These are phyloP conservation scores for Pardosa pseudoannulata DNA, from an alignment of 2,888 invertebrate genomes.

Conservation along the genomic window DNA sequence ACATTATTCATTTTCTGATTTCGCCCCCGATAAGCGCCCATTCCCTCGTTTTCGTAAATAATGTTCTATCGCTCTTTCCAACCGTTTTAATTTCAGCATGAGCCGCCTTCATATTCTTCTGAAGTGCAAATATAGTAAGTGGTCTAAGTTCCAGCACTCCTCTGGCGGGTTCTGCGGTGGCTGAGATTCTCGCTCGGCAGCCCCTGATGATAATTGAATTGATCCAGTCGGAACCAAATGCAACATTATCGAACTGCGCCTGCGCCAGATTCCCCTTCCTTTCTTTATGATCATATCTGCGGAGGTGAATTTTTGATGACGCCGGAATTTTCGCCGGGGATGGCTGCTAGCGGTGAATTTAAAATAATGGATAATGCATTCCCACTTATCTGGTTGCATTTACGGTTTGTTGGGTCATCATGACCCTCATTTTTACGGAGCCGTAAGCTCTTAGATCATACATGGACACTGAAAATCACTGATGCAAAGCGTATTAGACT, in stretches of 20 bases:
- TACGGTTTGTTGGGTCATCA: conserved; percentile 68
- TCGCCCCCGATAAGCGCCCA: conserved; percentile 1
- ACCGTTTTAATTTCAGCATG: conserved; percentile 62
- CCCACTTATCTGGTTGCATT: conserved; percentile 61
- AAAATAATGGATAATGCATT: conserved; percentile 55
- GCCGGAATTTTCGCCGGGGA: conserved; percentile 42
- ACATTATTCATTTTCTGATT: neutral
- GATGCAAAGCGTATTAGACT: conserved; percentile 59
- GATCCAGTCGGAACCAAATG: conserved; percentile 63
- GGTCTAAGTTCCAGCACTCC: conserved; percentile 42
- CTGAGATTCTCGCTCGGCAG: conserved; percentile 14
- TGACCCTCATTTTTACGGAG: conserved; percentile 58
- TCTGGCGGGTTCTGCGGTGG: neutral
- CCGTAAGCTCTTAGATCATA: conserved; percentile 48
- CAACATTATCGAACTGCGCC: conserved; percentile 29
- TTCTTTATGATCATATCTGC: conserved; percentile 59
- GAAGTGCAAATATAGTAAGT: conserved; percentile 48
- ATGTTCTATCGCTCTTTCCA: conserved; percentile 38
- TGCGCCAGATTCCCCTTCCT: conserved; percentile 20
- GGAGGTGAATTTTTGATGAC: conserved; percentile 67
- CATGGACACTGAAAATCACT: conserved; percentile 66
- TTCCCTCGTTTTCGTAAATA: conserved; percentile 42
- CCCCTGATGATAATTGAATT: conserved; percentile 64
- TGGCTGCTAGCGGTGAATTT: conserved; percentile 60
- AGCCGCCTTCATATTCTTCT: conserved; percentile 61